A percentile compares a stretch with the other conserved stretches of the same genome.
phyloP scores from a whole-genome alignment of 2,888 invertebrate genomes.

The Lysandra coridon region DNA sequence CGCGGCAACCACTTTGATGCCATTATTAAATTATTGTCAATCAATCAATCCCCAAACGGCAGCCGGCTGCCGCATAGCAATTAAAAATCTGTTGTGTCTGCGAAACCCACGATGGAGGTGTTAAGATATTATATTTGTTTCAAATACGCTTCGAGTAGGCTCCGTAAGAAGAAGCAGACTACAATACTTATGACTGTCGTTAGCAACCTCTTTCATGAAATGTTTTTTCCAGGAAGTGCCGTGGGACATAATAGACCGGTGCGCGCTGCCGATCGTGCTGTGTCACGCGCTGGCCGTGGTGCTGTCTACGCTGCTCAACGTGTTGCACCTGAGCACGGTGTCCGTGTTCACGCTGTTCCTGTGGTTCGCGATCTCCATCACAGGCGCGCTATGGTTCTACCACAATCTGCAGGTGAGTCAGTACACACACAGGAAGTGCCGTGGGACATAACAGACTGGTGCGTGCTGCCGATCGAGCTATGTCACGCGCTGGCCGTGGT shows the following conservation, averaged over 20 bases:
- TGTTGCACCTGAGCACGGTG: conserved; percentile 86
- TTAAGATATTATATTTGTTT: background rate
- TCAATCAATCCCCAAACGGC: too few relatives aligned
- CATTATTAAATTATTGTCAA: too few relatives aligned
- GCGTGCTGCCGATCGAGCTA: conserved; percentile 82
- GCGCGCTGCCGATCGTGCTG: conserved; percentile 87
- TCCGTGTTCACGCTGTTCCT: conserved; percentile 90
- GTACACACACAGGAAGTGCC: background rate
- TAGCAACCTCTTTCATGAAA: background rate
- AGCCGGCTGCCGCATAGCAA: too few relatives aligned
- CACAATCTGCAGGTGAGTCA: conserved; percentile 89
- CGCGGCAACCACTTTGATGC: too few relatives aligned
- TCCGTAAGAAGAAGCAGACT: too few relatives aligned
- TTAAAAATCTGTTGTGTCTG: too few relatives aligned
- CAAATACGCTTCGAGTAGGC: background rate
- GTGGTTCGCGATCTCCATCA: conserved; percentile 86
- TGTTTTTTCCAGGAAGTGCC: conserved; percentile 81
- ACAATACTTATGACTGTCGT: background rate
- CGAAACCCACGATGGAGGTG: too few relatives aligned
- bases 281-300: conserved; percentile 90
- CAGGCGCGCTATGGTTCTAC: conserved; percentile 89
- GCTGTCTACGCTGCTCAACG: conserved; percentile 85
- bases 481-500: conserved; percentile 90
- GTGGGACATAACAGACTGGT: background rate
- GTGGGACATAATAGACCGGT: conserved; percentile 86